Evolutionary conservation across 2,888 invertebrate species (phyloP).

Genomic region (Eupeodes luniger): DNA sequence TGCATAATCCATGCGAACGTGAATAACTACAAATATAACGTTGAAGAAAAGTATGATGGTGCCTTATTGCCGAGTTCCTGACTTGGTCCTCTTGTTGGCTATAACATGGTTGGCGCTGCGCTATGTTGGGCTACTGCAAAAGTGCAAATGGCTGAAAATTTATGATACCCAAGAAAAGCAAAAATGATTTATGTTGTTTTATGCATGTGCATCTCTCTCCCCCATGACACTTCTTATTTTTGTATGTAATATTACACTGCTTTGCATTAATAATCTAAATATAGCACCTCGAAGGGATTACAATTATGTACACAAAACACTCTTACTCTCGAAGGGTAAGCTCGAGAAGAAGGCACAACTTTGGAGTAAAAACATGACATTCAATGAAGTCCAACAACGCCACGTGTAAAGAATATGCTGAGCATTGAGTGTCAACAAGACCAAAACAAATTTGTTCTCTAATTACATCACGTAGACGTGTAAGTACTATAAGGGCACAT

Average conservation of each 20-base stretch:
- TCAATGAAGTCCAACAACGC: conserved; percentile 56
- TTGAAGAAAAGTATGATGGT: conserved; percentile 20
- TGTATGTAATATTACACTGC: not conserved
- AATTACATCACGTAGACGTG: conserved; percentile 72
- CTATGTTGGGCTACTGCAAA: conserved; percentile 19
- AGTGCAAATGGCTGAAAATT: conserved; percentile 38
- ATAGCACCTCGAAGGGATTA: conserved; percentile 16
- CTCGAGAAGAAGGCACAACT: not conserved
- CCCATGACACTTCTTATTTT: not conserved
- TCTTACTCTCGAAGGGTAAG: not conserved
- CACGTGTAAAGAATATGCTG: conserved; percentile 48
- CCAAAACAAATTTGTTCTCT: conserved; percentile 68
- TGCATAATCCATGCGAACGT: not conserved
- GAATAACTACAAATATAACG: conserved; percentile 5
- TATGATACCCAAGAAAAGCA: conserved; percentile 26
- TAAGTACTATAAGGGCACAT: conserved; percentile 49
- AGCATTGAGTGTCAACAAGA: conserved; percentile 65
- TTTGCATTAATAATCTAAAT: conserved; percentile 19
- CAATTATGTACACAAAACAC: not conserved
- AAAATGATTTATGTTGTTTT: conserved; percentile 39
- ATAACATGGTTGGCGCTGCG: not conserved
- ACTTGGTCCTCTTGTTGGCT: not conserved
- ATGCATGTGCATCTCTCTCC: not conserved
- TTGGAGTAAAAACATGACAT: conserved; percentile 23
- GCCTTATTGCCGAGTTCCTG: conserved; percentile 22